Base-by-base conservation (phyloP, 2,113 vertebrate genomes). In the Tylochromis polylepis region DNA sequence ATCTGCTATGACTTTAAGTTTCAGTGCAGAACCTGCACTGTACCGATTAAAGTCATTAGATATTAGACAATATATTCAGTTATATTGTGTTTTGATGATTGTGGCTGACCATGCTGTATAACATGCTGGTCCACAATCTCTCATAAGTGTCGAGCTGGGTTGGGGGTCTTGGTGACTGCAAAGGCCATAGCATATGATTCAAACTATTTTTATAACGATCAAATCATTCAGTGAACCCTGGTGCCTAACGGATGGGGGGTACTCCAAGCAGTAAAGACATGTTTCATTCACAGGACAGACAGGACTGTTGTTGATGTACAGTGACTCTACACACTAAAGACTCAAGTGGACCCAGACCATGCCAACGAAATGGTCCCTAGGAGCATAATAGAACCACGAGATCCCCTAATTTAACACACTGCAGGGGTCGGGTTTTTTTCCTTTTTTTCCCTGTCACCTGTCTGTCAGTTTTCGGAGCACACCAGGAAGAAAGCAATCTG, bases 41-140 rank as follows among this genome's bases (percentile, higher is more conserved):
- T n/a, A 77, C 7, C 16, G 43, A 51, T 31, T 77, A 18, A 49
- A 18, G 27, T 51, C 43, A 31, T 77, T 65, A 8, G 34, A 1
- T 65, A 38, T 22, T 65, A 65, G 12, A 22, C 34, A 65, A 1
- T 11, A 65, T 67, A 67, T 67, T 67, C 1, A 4, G 11, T 67
- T 67, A 67, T 22, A 5, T 11, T 38, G 34, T 77, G 70, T 77
- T 77, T 51, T n/a, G 10, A 77, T 77, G 43, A 8, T 51, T n/a
- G 10, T 31, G 27, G 27, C 49, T 51, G 70, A 29, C 5, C 3
- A 9, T 18, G 15, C 24, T 16, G 9, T 51, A 16, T 27, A 72
- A 72, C 67, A 27, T 2, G 9, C 15, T 72, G 0, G 0, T 16
- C 46, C 10, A 51, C 46, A 11, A 24, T 46, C 14, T 46, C 22